Conservation (phyloP, 2,797 vertebrate species). For the Thalassophryne amazonica region DNA sequence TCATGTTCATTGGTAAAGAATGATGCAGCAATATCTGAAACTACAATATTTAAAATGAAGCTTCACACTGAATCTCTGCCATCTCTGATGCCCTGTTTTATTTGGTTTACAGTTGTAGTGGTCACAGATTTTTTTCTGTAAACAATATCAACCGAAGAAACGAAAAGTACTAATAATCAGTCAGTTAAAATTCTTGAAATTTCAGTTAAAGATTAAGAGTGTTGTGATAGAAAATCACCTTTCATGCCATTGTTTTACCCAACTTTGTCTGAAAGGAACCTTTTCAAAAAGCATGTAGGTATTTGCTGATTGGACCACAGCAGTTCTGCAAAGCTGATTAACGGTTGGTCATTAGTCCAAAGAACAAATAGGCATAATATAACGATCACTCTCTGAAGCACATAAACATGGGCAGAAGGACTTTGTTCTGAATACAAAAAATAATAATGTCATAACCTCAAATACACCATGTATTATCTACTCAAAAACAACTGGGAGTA, state of each 20-base stretch:
- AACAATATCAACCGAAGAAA: neutral
- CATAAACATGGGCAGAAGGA: too few relatives aligned
- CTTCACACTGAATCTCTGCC: neutral
- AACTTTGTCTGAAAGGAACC: slow-evolving; percentile 19
- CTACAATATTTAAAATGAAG: too few relatives aligned
- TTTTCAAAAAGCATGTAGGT: slow-evolving; percentile 14
- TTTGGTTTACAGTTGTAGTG: neutral
- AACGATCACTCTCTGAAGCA: slow-evolving; percentile 1
- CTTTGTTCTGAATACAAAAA: too few relatives aligned
- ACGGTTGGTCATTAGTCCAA: slow-evolving; percentile 19
- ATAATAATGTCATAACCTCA: too few relatives aligned
- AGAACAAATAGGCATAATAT: slow-evolving; percentile 6
- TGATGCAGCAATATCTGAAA: neutral
- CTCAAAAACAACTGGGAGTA: too few relatives aligned
- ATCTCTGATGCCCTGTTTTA: neutral
- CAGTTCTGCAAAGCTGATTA: slow-evolving; percentile 59
- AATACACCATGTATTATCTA: too few relatives aligned
- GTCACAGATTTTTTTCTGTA: neutral
- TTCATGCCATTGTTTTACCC: slow-evolving; percentile 12
- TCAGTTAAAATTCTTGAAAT: slow-evolving; percentile 25
- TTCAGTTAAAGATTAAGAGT: slow-evolving; percentile 32
- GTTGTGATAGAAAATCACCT: slow-evolving; percentile 40
- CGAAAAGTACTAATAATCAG: slow-evolving; percentile 10
- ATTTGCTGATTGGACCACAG: slow-evolving; percentile 1
- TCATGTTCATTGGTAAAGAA: neutral